Base-by-base conservation (phyloP, 2,888 invertebrate genomes). In the Ectobius pallidus region DNA sequence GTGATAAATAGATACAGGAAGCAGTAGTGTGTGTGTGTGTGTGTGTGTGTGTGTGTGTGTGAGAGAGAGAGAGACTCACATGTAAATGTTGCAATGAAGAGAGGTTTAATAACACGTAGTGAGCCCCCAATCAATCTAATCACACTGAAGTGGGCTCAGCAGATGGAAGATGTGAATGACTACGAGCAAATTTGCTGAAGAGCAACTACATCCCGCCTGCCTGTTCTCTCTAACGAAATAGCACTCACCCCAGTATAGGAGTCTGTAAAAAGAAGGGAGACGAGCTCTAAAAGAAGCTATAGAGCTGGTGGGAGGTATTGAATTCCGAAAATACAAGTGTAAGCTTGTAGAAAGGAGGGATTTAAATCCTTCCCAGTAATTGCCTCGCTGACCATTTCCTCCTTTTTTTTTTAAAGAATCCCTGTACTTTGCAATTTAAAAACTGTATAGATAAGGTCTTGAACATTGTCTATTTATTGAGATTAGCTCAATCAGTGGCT, bases 71-170 rank as follows among this genome's bases (percentile, higher is more conserved):
- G n/a, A n/a, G n/a, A n/a, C n/a, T n/a, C n/a, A n/a, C n/a, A n/a
- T n/a, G n/a, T n/a, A n/a, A n/a, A n/a, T n/a, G n/a, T n/a, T n/a
- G n/a, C n/a, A 34, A 34, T 7, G 34, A 34, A 34, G 11, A 7
- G 11, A 34, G 34, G 7, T 34, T 34, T 34, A 34, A 34, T 34
- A 34, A 34, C 34, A 11, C 34, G 34, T 7, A 34, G 34, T 34
- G 7, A 34, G n/a, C n/a, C 73, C 72, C 75, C 75, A 75, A 75
- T 75, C 75, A 75, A 75, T 75, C 75, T 75, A 75, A 75, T 75
- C 75, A 75, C 67, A 67, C 70, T 62, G 71, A 74, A 75, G 75
- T 74, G 73, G 71, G 69, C 69, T 61, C 65, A 75, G 72, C 75
- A 75, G 75, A 75, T 75, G 75, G 75, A 75, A 75, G 73, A 75